These are phyloP conservation scores for Atherinomorus stipes DNA, from an alignment of 2,113 vertebrate species.

Conservation along the genomic window DNA sequence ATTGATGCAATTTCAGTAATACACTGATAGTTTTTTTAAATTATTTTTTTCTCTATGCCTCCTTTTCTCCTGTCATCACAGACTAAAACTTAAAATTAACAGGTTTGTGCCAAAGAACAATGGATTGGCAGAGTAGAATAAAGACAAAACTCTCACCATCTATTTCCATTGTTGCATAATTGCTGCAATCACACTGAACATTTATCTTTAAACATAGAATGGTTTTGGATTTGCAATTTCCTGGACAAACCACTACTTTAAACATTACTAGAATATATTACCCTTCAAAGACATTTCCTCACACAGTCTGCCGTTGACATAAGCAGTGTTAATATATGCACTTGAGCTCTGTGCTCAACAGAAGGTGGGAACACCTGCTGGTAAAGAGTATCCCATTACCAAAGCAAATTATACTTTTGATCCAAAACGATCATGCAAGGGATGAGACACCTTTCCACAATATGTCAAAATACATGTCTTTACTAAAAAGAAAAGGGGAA, in stretches of 20 bases:
- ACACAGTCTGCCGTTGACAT: neutral
- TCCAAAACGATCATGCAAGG: neutral
- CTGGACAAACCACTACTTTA: conserved; percentile 19
- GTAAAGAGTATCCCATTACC: neutral
- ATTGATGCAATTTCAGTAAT: neutral
- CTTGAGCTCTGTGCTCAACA: conserved; percentile 1
- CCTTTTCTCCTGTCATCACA: neutral
- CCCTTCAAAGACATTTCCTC: conserved; percentile 3
- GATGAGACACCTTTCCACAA: neutral
- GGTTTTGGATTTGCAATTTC: conserved; percentile 13
- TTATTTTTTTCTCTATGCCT: neutral
- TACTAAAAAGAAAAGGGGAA: neutral
- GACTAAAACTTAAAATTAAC: neutral
- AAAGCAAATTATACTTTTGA: neutral
- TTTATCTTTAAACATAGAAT: conserved; percentile 3
- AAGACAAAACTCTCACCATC: neutral
- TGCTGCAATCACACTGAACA: neutral
- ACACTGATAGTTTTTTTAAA: neutral
- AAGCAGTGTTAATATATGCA: neutral
- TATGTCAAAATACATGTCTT: neutral
- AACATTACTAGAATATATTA: conserved; percentile 13
- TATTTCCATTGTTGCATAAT: neutral
- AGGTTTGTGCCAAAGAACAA: neutral
- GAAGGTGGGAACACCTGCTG: conserved; percentile 14
- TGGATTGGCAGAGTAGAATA: neutral